Evolutionary conservation across 2,888 invertebrate species (phyloP).

Genomic region (Lasius fuliginosus): DNA sequence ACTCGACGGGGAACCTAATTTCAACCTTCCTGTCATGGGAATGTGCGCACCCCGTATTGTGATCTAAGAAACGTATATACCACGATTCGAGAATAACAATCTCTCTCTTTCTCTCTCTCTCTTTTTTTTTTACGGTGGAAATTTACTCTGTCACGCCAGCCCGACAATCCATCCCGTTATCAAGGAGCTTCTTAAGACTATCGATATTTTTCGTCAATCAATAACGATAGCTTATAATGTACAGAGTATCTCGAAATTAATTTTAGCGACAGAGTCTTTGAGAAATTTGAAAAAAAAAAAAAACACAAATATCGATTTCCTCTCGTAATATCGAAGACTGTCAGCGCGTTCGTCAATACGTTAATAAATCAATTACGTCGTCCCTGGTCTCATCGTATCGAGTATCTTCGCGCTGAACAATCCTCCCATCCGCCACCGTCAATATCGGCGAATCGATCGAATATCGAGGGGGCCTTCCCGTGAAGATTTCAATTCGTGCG

Average conservation of each 20-base stretch:
- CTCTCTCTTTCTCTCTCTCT: background rate
- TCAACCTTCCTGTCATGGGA: slow-evolving; percentile 79
- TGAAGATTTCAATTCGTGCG: slow-evolving; percentile 63
- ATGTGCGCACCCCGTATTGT: slow-evolving; percentile 69
- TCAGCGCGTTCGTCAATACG: background rate
- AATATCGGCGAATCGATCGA: slow-evolving; percentile 20
- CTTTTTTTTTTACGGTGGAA: background rate
- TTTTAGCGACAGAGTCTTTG: background rate
- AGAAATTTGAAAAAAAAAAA: background rate
- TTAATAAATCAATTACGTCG: background rate
- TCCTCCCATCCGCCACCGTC: background rate
- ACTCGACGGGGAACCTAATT: slow-evolving; percentile 80
- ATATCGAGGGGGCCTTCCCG: background rate
- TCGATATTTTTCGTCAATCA: slow-evolving; percentile 35
- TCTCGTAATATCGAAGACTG: background rate
- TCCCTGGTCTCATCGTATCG: background rate
- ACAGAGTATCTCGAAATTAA: background rate
- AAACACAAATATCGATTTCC: background rate
- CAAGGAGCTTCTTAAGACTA: background rate
- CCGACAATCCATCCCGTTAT: slow-evolving; percentile 30
- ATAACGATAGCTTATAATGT: background rate
- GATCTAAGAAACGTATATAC: slow-evolving; percentile 52
- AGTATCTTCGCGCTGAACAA: background rate
- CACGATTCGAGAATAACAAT: slow-evolving; percentile 58
- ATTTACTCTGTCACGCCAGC: slow-evolving; percentile 1